Percentiles rank a stretch among this genome's conserved stretches.
Conservation (phyloP, 1,140 invertebrate species). For the Atopsyche davidsoni region DNA sequence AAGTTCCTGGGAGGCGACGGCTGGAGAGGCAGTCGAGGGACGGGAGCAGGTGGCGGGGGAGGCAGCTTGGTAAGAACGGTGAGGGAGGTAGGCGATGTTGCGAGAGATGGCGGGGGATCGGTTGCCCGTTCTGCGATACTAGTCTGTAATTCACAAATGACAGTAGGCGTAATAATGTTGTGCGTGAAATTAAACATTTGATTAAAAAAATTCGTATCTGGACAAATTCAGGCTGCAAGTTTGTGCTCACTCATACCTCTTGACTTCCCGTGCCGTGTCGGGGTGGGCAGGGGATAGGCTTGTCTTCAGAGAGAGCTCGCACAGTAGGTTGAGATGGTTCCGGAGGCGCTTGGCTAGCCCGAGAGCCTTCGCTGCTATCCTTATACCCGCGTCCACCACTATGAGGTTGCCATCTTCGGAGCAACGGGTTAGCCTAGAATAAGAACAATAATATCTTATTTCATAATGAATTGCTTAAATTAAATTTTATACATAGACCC, state of each 20-base stretch:
- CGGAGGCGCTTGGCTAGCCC: constrained; percentile 1
- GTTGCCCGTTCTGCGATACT: constrained; percentile 1
- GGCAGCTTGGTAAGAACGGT: neutral
- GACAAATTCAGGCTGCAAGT: too few species aligned
- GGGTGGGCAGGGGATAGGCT: neutral
- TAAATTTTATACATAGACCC: too few species aligned
- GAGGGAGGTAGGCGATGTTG: constrained; percentile 7
- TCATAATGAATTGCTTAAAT: neutral
- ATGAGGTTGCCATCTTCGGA: constrained; percentile 29
- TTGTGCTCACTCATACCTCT: too few species aligned
- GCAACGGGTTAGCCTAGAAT: constrained; percentile 48
- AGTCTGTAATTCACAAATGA: neutral
- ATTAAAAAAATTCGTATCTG: too few species aligned
- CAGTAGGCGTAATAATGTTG: too few species aligned
- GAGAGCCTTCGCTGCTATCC: constrained; percentile 7
- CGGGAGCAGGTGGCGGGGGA: neutral
- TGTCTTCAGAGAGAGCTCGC: neutral
- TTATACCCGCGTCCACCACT: constrained; percentile 8
- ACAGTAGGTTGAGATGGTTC: constrained; percentile 1
- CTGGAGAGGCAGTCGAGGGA: neutral
- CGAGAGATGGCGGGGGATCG: constrained; percentile 3
- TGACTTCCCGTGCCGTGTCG: too few species aligned
- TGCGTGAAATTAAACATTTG: too few species aligned
- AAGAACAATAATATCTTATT: neutral
- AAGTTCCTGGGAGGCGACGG: constrained; percentile 13